phyloP scores from a whole-genome alignment of 2,888 invertebrate species.

The Cataglyphis cursor region DNA sequence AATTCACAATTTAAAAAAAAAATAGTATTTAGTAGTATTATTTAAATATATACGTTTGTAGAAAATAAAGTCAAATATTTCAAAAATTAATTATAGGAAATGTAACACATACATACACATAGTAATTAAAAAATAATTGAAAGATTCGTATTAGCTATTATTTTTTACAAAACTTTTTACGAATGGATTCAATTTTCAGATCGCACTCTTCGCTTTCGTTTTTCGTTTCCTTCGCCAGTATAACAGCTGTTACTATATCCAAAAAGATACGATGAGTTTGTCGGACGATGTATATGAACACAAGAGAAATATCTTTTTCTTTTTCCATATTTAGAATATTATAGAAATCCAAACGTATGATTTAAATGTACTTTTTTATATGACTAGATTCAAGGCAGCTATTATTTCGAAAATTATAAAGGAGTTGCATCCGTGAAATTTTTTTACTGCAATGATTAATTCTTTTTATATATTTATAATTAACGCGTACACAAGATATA shows the following conservation, averaged over 20 bases:
- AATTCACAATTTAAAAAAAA: too few relatives aligned
- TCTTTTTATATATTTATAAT: conserved; percentile 74
- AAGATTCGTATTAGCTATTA: not conserved
- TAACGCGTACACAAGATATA: conserved; percentile 14
- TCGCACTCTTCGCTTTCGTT: conserved; percentile 38
- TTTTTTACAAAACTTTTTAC: not conserved
- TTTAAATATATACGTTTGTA: not conserved
- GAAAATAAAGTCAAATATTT: not conserved
- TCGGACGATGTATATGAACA: not conserved
- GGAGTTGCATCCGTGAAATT: conserved; percentile 40
- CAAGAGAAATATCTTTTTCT: not conserved
- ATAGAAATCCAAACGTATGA: conserved; percentile 27
- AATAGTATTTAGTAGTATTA: not conserved
- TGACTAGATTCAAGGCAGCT: conserved; percentile 30
- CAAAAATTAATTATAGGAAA: not conserved
- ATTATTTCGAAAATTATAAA: conserved; percentile 28
- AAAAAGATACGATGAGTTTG: not conserved
- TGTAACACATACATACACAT: not conserved
- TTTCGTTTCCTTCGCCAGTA: conserved; percentile 34
- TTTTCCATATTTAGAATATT: conserved; percentile 19
- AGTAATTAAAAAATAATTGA: not conserved
- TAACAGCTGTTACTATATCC: not conserved
- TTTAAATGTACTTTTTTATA: not conserved
- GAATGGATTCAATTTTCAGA: not conserved
- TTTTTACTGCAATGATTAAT: conserved; percentile 56